These are phyloP conservation scores for Felis catus DNA, from an alignment of 2,113 vertebrate species.

Conservation along the genomic window F.catus_Fca126_mat1.0 CM031416.1:43039001-43039500, in stretches of 20 bases:
- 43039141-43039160: not conserved
- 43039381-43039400: not conserved
- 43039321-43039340: not conserved
- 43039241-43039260: constrained; percentile 7
- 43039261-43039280: not conserved
- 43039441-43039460: not conserved
- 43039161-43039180: not conserved
- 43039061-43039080: not conserved
- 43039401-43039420: not conserved
- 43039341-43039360: not conserved
- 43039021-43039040: not conserved
- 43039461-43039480: not conserved
- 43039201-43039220: not conserved
- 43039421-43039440: not conserved
- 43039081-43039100: not conserved
- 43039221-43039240: not conserved
- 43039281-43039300: not conserved
- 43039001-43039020: not conserved
- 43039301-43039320: not conserved
- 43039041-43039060: not conserved
- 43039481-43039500: not conserved
- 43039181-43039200: not conserved
- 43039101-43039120: not conserved
- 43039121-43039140: not conserved
- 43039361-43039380: constrained; percentile 17